Conservation (phyloP, 2,797 vertebrate genomes). For the Oreonectes daqikongensis region DNA sequence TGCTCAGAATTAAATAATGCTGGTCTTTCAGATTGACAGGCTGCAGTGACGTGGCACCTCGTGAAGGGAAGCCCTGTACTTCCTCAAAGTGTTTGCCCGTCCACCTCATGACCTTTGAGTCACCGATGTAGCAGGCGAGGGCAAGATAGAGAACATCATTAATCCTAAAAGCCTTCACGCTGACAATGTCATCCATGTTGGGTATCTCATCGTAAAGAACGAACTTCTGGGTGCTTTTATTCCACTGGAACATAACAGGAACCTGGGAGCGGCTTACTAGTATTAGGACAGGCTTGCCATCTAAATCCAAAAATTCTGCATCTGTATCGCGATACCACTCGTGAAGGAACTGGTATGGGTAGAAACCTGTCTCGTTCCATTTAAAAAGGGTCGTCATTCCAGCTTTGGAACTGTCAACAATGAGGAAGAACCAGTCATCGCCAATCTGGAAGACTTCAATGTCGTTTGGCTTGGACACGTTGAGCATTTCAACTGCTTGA, state of each 20-base stretch:
- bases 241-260: constrained; percentile 93
- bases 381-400: constrained; percentile 95
- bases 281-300: constrained; percentile 89
- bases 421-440: constrained; percentile 89
- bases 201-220: constrained; percentile 85
- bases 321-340: constrained; percentile 98
- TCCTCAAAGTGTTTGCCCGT: constrained; percentile 89
- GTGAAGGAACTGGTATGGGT: constrained; percentile 91
- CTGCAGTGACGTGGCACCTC: constrained; percentile 93
- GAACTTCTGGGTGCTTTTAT: constrained; percentile 90
- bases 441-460: constrained; percentile 94
- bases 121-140: constrained; percentile 94
- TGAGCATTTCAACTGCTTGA: constrained; percentile 93
- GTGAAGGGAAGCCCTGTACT: constrained; percentile 91
- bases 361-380: constrained; percentile 94
- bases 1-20: constrained; percentile 92
- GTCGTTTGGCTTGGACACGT: constrained; percentile 97
- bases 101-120: constrained; percentile 95
- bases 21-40: constrained; percentile 89
- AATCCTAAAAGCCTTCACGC: constrained; percentile 89
- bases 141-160: constrained; percentile 85
- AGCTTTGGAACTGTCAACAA: constrained; percentile 96
- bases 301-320: constrained; percentile 87
- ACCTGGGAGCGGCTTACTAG: constrained; percentile 91
- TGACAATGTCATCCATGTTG: constrained; percentile 89